Base-by-base conservation (phyloP, 2,113 vertebrate species). In the Empidonax traillii region DNA sequence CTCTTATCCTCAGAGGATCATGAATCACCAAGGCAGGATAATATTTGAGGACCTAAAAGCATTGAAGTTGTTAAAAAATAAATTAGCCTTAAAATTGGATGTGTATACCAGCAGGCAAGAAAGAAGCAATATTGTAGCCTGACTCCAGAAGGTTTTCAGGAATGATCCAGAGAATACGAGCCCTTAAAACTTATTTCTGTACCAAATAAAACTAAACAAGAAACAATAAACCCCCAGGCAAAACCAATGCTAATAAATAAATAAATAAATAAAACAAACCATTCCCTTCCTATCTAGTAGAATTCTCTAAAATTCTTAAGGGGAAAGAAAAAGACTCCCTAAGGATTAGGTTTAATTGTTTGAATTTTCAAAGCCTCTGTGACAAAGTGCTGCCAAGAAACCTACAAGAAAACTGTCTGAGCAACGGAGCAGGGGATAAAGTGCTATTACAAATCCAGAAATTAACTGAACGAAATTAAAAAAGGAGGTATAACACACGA, bases 1-100 rank as follows among this genome's bases (percentile, higher is more conserved):
- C 73, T 65, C 77, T 84, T 63, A 67, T 63, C 73, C 83, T 87
- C n/a, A 0, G 65, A 75, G 84, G 76, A 87, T 72, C 86, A 49
- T 68, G 81, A 95, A 92, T 92, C 76, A 94, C 58, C 69, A 87
- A 72, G 73, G 86, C 52, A 65, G 73, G 73, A 68, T 68, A 87
- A 81, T 89, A 92, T 94, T 59, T 84, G 91, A 94, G 65, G 62
- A 84, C 56, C 85, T 81, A 28, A 67, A 87, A 89, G 77, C 47
- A 94, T 31, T 72, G 35, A 86, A 89, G 72, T 49, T 89, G 63
- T 94, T 92, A 93, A 93, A 94, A 96, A 93, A 90, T 75, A 95
- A 84, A 92, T 86, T 58, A 52, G 52, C 61, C 69, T 81, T 81
- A 87, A 94, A 94, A 97, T 49, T 46, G 47, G 62, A 68, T 56